phyloP scores from a whole-genome alignment of 1,140 invertebrate genomes.

The Battus philenor region DNA sequence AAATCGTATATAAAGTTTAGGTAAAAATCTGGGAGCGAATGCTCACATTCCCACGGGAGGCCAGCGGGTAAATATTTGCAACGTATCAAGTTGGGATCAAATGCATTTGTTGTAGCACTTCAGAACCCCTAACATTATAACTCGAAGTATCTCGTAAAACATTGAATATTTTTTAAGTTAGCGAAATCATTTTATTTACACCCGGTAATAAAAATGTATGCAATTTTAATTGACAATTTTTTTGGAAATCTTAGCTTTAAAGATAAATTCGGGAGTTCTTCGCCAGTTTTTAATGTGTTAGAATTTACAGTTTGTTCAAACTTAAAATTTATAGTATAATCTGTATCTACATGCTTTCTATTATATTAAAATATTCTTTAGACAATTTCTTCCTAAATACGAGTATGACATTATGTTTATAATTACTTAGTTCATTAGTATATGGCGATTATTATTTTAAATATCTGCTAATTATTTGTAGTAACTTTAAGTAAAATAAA shows the following conservation, averaged over 20 bases:
- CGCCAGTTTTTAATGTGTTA: background rate
- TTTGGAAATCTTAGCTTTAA: background rate
- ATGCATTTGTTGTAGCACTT: slow-evolving; percentile 45
- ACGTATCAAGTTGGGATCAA: slow-evolving; percentile 36
- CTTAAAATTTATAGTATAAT: too few species aligned
- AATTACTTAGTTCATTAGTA: too few species aligned
- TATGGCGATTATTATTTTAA: too few species aligned
- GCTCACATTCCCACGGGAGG: slow-evolving; percentile 41
- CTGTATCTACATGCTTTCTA: too few species aligned
- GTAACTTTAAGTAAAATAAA: too few species aligned
- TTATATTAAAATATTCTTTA: too few species aligned
- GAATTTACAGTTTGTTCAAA: background rate
- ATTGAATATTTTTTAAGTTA: too few species aligned
- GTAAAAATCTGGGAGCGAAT: slow-evolving; percentile 11
- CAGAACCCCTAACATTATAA: slow-evolving; percentile 8
- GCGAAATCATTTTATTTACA: too few species aligned
- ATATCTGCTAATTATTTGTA: too few species aligned
- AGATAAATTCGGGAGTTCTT: background rate
- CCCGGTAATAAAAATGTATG: background rate
- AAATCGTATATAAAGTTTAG: slow-evolving; percentile 3
- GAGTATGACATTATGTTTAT: too few species aligned
- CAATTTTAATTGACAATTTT: background rate
- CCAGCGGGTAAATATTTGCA: slow-evolving; percentile 46
- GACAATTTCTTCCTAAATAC: too few species aligned
- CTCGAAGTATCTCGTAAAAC: slow-evolving; percentile 3